These are phyloP conservation scores for Pyxicephalus adspersus DNA, from an alignment of 2,113 vertebrate species.

Conservation along the genomic window DNA sequence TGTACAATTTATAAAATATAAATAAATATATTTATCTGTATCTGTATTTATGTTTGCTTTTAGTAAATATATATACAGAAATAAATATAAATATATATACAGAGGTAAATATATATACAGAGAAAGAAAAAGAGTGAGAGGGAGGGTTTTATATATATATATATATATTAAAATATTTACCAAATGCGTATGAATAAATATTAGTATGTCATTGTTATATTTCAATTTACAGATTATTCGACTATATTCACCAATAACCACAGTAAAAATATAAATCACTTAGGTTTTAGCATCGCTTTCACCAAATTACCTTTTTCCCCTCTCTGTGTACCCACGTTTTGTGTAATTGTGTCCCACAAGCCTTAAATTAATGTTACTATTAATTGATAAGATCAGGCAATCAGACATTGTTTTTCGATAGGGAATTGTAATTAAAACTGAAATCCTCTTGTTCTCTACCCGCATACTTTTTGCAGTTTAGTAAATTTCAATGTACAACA, in stretches of 20 bases:
- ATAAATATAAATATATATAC: no score
- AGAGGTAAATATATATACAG: no score
- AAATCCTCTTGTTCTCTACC: constrained; percentile 69
- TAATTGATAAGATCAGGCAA: constrained; percentile 74
- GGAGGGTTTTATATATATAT: no score
- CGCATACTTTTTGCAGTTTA: constrained; percentile 60
- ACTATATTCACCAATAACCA: neutral
- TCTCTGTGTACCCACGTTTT: constrained; percentile 52
- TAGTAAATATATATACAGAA: no score
- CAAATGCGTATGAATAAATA: no score
- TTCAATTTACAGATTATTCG: no score
- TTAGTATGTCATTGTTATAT: no score
- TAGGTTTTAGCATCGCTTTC: neutral
- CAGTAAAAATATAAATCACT: constrained; percentile 9
- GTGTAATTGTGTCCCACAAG: constrained; percentile 62
- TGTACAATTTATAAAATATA: no score
- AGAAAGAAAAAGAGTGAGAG: no score
- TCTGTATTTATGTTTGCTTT: no score
- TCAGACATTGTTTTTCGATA: constrained; percentile 70
- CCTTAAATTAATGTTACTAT: constrained; percentile 70
- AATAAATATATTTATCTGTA: no score
- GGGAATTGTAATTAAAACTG: constrained; percentile 76
- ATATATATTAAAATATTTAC: no score
- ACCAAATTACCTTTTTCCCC: constrained; percentile 15
- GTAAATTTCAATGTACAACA: constrained; percentile 58